Conservation (phyloP, 2,113 vertebrate genomes). For the Rattus rattus region DNA sequence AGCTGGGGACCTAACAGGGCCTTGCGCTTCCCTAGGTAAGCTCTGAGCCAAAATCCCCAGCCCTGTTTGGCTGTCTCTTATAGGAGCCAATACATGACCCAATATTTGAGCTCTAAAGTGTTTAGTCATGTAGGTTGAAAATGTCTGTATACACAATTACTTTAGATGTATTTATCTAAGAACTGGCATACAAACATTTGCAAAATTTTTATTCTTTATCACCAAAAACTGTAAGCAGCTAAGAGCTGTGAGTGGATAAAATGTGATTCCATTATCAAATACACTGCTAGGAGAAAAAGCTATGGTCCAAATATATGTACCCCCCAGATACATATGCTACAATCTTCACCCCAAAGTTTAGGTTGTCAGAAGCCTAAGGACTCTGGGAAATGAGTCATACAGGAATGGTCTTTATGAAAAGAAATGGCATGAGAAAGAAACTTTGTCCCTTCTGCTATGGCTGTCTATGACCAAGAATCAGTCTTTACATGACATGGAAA, state of each 20-base stretch:
- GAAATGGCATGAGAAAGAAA: neutral
- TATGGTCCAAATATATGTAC: neutral
- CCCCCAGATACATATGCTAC: neutral
- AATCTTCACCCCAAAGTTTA: neutral
- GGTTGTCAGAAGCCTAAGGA: neutral
- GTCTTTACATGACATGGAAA: neutral
- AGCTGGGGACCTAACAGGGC: no score
- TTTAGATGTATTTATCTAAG: neutral
- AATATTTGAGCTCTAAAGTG: neutral
- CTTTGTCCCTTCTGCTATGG: neutral
- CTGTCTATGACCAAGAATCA: neutral
- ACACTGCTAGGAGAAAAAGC: no score
- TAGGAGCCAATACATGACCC: neutral
- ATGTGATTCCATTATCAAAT: neutral
- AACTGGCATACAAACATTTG: neutral
- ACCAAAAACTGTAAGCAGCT: neutral
- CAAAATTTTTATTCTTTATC: neutral
- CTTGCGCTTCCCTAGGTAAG: no score
- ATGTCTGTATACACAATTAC: neutral
- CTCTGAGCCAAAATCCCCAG: no score
- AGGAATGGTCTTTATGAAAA: neutral
- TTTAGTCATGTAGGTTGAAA: neutral
- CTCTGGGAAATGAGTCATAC: neutral
- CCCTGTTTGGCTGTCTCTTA: neutral
- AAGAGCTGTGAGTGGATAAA: neutral